Evolutionary conservation across 1,140 invertebrate genomes (phyloP).

Genomic region (Zaprionus vittiger): DNA sequence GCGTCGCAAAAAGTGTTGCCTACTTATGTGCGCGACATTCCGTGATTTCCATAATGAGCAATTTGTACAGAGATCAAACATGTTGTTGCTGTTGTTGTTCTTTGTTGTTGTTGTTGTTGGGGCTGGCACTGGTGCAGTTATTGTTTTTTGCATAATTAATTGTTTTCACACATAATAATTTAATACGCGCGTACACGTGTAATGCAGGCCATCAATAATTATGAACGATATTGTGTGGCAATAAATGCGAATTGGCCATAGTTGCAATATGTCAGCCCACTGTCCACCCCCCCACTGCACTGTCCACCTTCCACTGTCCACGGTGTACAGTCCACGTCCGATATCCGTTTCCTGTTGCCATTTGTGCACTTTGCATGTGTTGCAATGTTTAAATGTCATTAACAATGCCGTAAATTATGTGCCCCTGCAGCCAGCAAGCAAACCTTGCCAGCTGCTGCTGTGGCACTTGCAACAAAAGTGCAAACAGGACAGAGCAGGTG

Average conservation of each 20-base stretch:
- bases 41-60: slow-evolving; percentile 75
- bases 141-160: slow-evolving; percentile 80
- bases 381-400: slow-evolving; percentile 81
- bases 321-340: slow-evolving; percentile 6
- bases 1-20: slow-evolving; percentile 46
- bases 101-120: slow-evolving; percentile 22
- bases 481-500: slow-evolving; percentile 12
- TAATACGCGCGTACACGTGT: slow-evolving; percentile 76
- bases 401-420: slow-evolving; percentile 76
- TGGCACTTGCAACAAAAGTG: slow-evolving; percentile 49
- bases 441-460: slow-evolving; percentile 13
- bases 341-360: slow-evolving; percentile 49
- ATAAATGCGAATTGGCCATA: slow-evolving; percentile 52
- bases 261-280: slow-evolving; percentile 54
- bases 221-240: slow-evolving; percentile 60
- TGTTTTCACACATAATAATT: slow-evolving; percentile 84
- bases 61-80: slow-evolving; percentile 31
- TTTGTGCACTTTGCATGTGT: slow-evolving; percentile 65
- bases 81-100: slow-evolving; percentile 18
- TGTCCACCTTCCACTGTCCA: slow-evolving; percentile 15
- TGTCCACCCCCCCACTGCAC: slow-evolving; percentile 9
- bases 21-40: slow-evolving; percentile 60
- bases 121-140: slow-evolving; percentile 22
- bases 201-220: slow-evolving; percentile 71
- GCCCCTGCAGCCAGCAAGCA: slow-evolving; percentile 1